Conservation (phyloP, 2,888 invertebrate genomes). For the Volucella zonaria region DNA sequence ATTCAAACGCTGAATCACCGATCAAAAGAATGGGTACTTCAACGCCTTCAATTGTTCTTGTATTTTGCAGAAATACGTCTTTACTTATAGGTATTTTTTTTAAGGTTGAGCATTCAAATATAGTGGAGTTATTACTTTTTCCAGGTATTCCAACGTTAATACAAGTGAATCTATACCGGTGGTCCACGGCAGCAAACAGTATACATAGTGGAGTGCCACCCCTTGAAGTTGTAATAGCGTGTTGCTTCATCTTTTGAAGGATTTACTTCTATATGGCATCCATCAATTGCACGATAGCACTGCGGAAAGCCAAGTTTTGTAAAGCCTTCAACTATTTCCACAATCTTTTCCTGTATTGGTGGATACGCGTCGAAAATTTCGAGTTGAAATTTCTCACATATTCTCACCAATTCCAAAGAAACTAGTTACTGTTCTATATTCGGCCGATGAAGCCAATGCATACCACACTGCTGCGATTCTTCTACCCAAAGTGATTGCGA, state of each 20-base stretch:
- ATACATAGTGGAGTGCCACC: constrained; percentile 43
- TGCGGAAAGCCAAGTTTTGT: constrained; percentile 25
- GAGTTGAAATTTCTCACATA: not conserved
- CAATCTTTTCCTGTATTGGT: constrained; percentile 25
- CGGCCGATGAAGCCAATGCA: constrained; percentile 11
- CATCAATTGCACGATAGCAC: constrained; percentile 41
- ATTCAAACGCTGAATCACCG: constrained; percentile 31
- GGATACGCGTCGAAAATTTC: constrained; percentile 16
- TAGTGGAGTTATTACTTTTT: constrained; percentile 46
- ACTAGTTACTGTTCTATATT: not conserved
- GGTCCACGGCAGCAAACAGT: too few relatives aligned
- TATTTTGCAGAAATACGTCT: constrained; percentile 9
- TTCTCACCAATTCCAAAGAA: not conserved
- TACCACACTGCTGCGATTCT: not conserved
- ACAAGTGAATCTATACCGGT: constrained; percentile 34
- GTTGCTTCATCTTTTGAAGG: constrained; percentile 30
- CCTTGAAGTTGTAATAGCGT: constrained; percentile 36
- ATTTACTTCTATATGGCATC: too few relatives aligned
- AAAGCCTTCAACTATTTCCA: constrained; percentile 38
- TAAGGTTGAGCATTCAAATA: constrained; percentile 55
- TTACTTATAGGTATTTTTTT: constrained; percentile 20
- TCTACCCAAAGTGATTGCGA: too few relatives aligned
- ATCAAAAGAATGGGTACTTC: constrained; percentile 61
- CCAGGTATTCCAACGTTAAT: constrained; percentile 32
- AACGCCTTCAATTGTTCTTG: constrained; percentile 37